Evolutionary conservation across 2,888 invertebrate genomes (phyloP).

Genomic region (Cryptocephalus moraei): DNA sequence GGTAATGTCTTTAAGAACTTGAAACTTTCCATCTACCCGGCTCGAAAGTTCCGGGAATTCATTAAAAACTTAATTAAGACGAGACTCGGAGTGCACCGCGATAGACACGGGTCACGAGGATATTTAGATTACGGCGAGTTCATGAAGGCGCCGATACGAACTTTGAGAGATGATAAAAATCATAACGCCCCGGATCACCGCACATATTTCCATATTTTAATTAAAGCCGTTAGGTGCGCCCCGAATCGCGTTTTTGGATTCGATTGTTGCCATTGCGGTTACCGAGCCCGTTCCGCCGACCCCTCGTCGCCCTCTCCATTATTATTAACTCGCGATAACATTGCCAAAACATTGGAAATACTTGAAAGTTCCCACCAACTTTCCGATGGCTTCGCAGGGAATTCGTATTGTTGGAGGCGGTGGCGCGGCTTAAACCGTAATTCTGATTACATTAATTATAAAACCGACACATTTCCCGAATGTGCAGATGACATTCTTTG

Average conservation of each 20-base stretch:
- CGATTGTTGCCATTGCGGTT: no score
- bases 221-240: no score
- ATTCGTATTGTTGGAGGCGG: neutral
- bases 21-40: neutral
- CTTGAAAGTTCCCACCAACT: neutral
- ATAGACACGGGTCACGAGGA: constrained; percentile 1
- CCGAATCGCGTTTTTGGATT: no score
- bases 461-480: constrained; percentile 31
- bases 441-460: constrained; percentile 33
- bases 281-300: no score
- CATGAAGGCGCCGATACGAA: no score
- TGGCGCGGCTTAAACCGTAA: constrained; percentile 15
- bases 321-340: no score
- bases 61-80: constrained; percentile 14
- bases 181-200: no score
- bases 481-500: constrained; percentile 34
- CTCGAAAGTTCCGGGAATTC: constrained; percentile 7
- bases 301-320: no score
- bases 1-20: neutral
- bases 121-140: neutral
- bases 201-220: no score
- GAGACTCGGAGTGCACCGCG: constrained; percentile 8
- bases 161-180: no score
- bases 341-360: no score
- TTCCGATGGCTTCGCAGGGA: neutral